phyloP scores from a whole-genome alignment of 2,888 invertebrate genomes.

The Spisula solida region DNA sequence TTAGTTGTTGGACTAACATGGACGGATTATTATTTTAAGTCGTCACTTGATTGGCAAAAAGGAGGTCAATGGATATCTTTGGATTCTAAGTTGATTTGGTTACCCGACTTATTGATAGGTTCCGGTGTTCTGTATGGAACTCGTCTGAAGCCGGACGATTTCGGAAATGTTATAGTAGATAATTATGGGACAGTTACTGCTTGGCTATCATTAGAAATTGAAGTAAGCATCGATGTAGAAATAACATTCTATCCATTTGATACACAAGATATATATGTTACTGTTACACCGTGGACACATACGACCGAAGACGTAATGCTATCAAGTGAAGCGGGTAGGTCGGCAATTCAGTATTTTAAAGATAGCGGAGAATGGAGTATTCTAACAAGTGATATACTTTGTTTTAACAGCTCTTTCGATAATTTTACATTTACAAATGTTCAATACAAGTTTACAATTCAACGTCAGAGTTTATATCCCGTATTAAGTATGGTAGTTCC shows the following conservation, averaged over 20 bases:
- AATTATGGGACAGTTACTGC: not conserved
- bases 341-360: not conserved
- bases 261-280: not conserved
- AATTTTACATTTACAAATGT: not conserved
- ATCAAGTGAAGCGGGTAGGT: not conserved
- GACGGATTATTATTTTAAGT: not conserved
- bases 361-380: slow-evolving; percentile 29
- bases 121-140: not conserved
- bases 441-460: slow-evolving; percentile 44
- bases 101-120: slow-evolving; percentile 5
- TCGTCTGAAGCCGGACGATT: slow-evolving; percentile 4
- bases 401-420: not conserved
- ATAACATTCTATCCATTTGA: slow-evolving; percentile 24
- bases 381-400: not conserved
- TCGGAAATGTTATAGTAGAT: not conserved
- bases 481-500: slow-evolving; percentile 68
- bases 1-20: not conserved
- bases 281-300: not conserved
- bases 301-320: not conserved
- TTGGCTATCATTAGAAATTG: not conserved
- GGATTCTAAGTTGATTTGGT: slow-evolving; percentile 18
- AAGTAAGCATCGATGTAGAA: not conserved
- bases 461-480: slow-evolving; percentile 62
- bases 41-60: not conserved
- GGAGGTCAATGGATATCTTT: not conserved